Conservation (phyloP, 1,140 invertebrate species). For the Anthonomus grandis region DNA sequence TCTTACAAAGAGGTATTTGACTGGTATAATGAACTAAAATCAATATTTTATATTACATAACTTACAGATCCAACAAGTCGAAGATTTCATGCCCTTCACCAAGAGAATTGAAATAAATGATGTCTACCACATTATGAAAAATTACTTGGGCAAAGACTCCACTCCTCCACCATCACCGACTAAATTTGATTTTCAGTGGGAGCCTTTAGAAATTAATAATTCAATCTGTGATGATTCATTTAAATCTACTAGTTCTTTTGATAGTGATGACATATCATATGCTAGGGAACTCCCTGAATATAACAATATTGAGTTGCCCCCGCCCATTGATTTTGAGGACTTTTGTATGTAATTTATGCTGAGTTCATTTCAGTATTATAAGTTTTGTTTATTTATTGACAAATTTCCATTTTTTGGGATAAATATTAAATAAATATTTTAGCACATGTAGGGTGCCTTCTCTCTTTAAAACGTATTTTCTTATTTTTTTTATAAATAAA, state of each 20-base stretch:
- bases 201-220: not conserved
- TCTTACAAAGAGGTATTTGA: not conserved
- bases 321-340: no score
- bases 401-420: no score
- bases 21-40: not conserved
- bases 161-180: not conserved
- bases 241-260: not conserved
- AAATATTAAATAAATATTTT: no score
- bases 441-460: no score
- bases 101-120: not conserved
- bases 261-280: not conserved
- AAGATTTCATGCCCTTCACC: not conserved
- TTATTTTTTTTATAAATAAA: no score
- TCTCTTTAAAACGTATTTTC: no score
- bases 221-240: not conserved
- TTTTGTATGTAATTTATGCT: no score
- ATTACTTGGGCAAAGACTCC: not conserved
- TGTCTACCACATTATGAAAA: not conserved
- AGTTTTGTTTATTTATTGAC: no score
- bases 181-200: not conserved
- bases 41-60: not conserved
- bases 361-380: no score
- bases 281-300: no score
- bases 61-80: not conserved
- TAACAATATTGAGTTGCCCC: no score